These are phyloP conservation scores for Spodoptera picta DNA, from an alignment of 2,888 invertebrate genomes.

Conservation along the genomic window DNA sequence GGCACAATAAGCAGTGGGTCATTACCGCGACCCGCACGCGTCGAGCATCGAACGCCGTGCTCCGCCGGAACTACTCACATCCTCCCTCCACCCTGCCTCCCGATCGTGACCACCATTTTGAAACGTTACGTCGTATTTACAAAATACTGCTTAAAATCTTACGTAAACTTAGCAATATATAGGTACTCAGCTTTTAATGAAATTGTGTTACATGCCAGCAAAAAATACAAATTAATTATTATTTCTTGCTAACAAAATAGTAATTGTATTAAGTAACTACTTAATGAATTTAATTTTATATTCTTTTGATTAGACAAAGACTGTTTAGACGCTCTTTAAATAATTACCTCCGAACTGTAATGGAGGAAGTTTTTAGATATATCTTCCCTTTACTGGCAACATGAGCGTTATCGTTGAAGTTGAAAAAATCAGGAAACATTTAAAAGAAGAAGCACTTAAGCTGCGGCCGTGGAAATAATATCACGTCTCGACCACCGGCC, in stretches of 20 bases:
- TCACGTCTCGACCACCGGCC: conserved; percentile 65
- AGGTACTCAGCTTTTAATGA: conserved; percentile 4
- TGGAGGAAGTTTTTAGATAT: conserved; percentile 53
- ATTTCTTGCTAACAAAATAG: conserved; percentile 9
- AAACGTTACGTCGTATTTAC: conserved; percentile 44
- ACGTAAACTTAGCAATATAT: conserved; percentile 6
- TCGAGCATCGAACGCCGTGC: conserved; percentile 14
- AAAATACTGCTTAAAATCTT: conserved; percentile 21
- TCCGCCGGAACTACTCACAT: conserved; percentile 53
- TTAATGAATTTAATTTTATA: conserved; percentile 28
- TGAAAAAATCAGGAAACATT: conserved; percentile 65
- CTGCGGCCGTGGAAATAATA: conserved; percentile 69
- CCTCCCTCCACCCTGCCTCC: conserved; percentile 45
- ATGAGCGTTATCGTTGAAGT: conserved; percentile 30
- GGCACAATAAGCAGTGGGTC: conserved; percentile 60
- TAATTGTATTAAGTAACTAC: conserved; percentile 19
- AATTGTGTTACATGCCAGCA: conserved; percentile 12
- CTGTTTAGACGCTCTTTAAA: conserved; percentile 39
- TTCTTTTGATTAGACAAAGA: conserved; percentile 40
- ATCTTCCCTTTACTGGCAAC: conserved; percentile 51
- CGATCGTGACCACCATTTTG: conserved; percentile 54
- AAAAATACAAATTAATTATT: conserved; percentile 21
- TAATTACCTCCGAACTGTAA: conserved; percentile 41
- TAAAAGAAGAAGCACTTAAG: conserved; percentile 72
- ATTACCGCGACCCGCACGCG: conserved; percentile 78